phyloP scores from a whole-genome alignment of 2,797 vertebrate species.

The Sebastes steindachneri region DNA sequence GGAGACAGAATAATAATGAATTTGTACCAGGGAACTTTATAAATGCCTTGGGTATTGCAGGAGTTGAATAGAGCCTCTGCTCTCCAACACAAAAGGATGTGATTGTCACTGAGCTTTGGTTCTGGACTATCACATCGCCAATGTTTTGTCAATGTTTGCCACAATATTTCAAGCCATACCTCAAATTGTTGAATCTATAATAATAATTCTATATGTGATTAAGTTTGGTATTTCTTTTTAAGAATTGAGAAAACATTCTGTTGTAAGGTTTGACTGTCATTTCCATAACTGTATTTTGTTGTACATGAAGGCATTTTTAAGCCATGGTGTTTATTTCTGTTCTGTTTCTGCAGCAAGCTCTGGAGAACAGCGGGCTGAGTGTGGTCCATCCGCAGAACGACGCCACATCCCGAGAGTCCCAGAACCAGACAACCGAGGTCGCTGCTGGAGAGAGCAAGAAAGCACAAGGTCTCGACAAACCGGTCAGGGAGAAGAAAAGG shows the following conservation, averaged over 20 bases:
- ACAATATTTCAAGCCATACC: background rate
- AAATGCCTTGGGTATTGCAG: background rate
- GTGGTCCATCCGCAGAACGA: conserved; percentile 89
- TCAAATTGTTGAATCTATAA: background rate
- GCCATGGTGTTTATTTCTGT: background rate
- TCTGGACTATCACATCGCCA: background rate
- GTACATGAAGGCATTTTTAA: background rate
- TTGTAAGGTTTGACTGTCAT: background rate
- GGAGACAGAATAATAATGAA: background rate
- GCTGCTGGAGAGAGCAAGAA: conserved; percentile 79
- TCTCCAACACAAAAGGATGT: background rate
- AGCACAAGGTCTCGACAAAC: conserved; percentile 83
- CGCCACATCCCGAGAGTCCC: conserved; percentile 69
- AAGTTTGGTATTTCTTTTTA: background rate
- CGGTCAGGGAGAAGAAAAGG: conserved; percentile 89
- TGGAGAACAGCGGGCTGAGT: conserved; percentile 98
- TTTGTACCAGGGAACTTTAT: conserved; percentile 8
- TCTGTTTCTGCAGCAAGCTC: conserved; percentile 89
- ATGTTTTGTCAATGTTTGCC: background rate
- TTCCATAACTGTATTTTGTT: background rate
- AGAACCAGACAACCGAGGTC: conserved; percentile 72
- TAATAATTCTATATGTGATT: background rate
- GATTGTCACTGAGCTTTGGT: background rate
- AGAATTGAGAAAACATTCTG: background rate
- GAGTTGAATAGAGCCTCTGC: background rate